Evolutionary conservation across 2,797 vertebrate species (phyloP).

Genomic region (Spheniscus humboldti): DNA sequence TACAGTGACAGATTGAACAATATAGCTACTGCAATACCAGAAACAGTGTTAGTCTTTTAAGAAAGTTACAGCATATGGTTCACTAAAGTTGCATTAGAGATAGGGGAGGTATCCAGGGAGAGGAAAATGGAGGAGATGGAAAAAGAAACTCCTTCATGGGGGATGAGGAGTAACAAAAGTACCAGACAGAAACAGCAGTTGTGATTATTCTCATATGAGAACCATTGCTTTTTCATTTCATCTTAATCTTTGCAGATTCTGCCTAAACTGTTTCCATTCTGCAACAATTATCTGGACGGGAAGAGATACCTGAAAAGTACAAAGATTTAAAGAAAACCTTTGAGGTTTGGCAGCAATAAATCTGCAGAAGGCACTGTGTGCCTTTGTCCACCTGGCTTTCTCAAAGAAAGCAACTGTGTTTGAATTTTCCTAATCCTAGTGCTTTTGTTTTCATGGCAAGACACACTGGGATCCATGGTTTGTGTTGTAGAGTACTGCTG

Average conservation of each 20-base stretch:
- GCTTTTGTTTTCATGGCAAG: not conserved
- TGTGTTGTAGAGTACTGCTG: not conserved
- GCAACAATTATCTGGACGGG: not conserved
- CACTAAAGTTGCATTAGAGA: not conserved
- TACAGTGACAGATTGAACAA: not conserved
- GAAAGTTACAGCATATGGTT: not conserved
- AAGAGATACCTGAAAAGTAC: not conserved
- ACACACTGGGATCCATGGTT: not conserved
- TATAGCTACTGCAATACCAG: not conserved
- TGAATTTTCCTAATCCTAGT: not conserved
- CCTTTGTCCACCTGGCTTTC: not conserved
- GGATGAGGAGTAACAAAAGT: not conserved
- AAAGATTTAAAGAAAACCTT: not conserved
- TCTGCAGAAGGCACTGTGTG: not conserved
- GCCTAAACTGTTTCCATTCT: conserved; percentile 19
- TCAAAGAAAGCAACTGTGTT: not conserved
- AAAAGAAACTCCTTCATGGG: not conserved
- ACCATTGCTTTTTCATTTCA: not conserved
- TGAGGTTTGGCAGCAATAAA: not conserved
- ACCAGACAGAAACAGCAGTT: not conserved
- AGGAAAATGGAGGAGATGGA: not conserved
- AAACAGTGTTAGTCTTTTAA: not conserved
- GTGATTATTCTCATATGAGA: not conserved
- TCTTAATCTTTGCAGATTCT: conserved; percentile 16
- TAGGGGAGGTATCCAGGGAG: not conserved